Evolutionary conservation across 1,140 invertebrate genomes (phyloP).

Genomic region (Diachasma alloeum): DNA sequence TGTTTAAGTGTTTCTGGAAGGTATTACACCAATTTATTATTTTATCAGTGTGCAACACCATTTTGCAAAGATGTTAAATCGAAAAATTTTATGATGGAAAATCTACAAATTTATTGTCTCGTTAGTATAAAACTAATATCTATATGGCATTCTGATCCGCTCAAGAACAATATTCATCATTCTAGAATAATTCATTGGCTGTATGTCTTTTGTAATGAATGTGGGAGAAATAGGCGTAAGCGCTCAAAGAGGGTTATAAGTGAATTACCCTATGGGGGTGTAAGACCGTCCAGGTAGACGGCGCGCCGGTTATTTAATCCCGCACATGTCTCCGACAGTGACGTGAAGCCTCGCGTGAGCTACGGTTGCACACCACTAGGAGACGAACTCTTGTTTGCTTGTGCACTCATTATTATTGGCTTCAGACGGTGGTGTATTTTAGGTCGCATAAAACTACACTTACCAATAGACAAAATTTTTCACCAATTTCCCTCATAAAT

Average conservation of each 20-base stretch:
- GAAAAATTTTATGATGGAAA: too few relatives aligned
- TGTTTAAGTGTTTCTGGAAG: too few relatives aligned
- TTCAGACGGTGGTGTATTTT: not conserved
- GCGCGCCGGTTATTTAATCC: slow-evolving; percentile 7
- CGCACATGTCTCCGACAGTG: not conserved
- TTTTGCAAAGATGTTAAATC: too few relatives aligned
- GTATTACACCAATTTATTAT: too few relatives aligned
- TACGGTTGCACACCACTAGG: not conserved
- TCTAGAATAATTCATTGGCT: too few relatives aligned
- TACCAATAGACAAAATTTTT: not conserved
- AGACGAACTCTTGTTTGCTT: not conserved
- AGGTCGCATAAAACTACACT: not conserved
- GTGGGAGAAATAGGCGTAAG: not conserved
- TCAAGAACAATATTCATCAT: too few relatives aligned
- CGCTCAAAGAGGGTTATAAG: not conserved
- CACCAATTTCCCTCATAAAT: too few relatives aligned
- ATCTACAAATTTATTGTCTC: too few relatives aligned
- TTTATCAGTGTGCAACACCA: too few relatives aligned
- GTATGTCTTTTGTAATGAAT: slow-evolving; percentile 15
- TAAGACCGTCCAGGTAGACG: not conserved
- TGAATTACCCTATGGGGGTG: slow-evolving; percentile 1
- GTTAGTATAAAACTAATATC: too few relatives aligned
- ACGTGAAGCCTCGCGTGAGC: not conserved
- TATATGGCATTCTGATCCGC: too few relatives aligned
- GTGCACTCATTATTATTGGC: slow-evolving; percentile 4